phyloP scores from a whole-genome alignment of 2,888 invertebrate species.

The Polydrusus tereticollis region DNA sequence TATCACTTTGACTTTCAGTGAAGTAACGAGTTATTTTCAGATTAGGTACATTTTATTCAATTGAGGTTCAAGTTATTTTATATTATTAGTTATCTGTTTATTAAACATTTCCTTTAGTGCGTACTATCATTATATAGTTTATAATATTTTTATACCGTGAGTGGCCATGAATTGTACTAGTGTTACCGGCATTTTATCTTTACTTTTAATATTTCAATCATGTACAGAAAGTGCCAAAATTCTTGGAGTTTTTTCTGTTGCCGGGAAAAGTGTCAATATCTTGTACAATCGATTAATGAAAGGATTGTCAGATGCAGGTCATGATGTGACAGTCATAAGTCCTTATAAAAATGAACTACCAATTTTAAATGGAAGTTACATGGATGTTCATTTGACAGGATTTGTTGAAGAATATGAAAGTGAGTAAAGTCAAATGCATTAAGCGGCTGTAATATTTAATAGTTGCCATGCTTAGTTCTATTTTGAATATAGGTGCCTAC shows the following conservation, averaged over 20 bases:
- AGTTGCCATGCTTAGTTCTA: too few species aligned
- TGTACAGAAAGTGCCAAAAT: slow-evolving; percentile 16
- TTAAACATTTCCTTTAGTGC: too few species aligned
- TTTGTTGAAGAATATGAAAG: slow-evolving; percentile 20
- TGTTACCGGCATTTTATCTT: neutral
- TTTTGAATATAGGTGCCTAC: too few species aligned
- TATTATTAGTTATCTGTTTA: too few species aligned
- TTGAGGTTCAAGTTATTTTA: too few species aligned
- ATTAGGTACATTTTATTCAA: too few species aligned
- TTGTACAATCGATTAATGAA: slow-evolving; percentile 19
- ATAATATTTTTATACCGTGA: neutral
- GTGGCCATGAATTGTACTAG: neutral
- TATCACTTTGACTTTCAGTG: too few species aligned
- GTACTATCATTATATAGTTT: too few species aligned
- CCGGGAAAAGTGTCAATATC: slow-evolving; percentile 16
- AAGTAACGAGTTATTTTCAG: too few species aligned
- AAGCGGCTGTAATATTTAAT: too few species aligned
- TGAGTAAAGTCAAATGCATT: neutral
- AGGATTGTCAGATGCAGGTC: slow-evolving; percentile 34
- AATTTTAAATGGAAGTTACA: slow-evolving; percentile 18
- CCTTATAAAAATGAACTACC: neutral
- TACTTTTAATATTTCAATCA: neutral
- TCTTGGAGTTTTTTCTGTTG: slow-evolving; percentile 21
- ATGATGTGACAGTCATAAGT: slow-evolving; percentile 23
- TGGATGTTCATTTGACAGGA: slow-evolving; percentile 20